A percentile compares a stretch with the other conserved stretches of the same genome.
These are phyloP conservation scores for Podiceps cristatus DNA, from an alignment of 2,113 vertebrate genomes.

Conservation along the genomic window DNA sequence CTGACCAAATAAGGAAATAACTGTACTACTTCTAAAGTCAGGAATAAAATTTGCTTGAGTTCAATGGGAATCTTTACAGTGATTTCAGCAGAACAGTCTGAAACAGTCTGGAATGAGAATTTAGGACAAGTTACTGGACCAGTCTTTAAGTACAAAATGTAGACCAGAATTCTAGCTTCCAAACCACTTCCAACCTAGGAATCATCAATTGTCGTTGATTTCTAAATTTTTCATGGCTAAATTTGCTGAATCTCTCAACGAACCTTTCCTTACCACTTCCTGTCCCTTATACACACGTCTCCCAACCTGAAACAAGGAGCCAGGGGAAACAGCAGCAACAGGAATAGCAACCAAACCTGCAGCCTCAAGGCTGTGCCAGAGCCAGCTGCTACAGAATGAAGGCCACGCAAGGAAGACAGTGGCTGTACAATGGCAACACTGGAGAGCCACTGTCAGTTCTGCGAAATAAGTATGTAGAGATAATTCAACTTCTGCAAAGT, in stretches of 20 bases:
- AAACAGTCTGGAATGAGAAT: background rate
- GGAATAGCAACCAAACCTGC: background rate
- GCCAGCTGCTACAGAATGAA: background rate
- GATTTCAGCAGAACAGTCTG: background rate
- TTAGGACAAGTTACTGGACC: background rate
- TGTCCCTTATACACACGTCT: background rate
- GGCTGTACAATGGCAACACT: background rate
- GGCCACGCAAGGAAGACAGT: background rate
- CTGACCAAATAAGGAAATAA: background rate
- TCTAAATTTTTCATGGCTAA: background rate
- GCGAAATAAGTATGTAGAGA: background rate
- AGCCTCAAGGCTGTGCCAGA: accelerated
- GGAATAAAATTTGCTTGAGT: background rate
- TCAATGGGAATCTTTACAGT: background rate
- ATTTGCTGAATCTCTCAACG: background rate
- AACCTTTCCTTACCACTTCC: background rate
- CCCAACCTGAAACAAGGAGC: background rate
- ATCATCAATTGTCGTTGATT: background rate
- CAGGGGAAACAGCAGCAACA: background rate
- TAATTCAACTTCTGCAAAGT: background rate
- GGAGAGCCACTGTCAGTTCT: background rate
- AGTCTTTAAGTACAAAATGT: background rate
- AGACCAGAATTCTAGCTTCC: background rate
- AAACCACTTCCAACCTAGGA: background rate
- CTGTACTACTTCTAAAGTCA: background rate